Conservation (phyloP, 2,113 vertebrate species). For the Tautogolabrus adspersus region DNA sequence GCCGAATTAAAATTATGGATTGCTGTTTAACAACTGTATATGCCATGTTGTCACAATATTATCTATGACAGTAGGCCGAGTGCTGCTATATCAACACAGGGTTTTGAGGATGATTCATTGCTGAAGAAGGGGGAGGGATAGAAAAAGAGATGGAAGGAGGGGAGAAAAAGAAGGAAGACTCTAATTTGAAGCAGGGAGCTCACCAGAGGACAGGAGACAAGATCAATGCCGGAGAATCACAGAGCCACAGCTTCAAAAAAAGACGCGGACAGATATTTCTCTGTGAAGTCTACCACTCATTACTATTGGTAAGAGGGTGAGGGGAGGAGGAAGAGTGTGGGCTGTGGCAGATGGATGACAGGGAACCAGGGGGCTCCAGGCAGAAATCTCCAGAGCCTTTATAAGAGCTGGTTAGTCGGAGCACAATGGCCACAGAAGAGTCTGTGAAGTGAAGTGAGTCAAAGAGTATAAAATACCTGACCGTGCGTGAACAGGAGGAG, state of each 20-base stretch:
- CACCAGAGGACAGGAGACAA: slow-evolving; percentile 68
- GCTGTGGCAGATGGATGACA: slow-evolving; percentile 75
- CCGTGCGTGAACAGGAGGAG: slow-evolving; percentile 52
- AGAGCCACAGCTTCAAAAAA: slow-evolving; percentile 64
- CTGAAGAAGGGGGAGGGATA: slow-evolving; percentile 16
- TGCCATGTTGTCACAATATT: slow-evolving; percentile 46
- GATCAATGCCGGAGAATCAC: slow-evolving; percentile 74
- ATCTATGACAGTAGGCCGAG: slow-evolving; percentile 25
- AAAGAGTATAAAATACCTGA: slow-evolving; percentile 71
- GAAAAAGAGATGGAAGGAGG: slow-evolving; percentile 10
- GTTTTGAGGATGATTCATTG: slow-evolving; percentile 39
- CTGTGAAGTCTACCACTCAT: slow-evolving; percentile 78
- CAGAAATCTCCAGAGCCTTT: slow-evolving; percentile 70
- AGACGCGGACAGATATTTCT: slow-evolving; percentile 63
- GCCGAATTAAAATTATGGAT: slow-evolving; percentile 61
- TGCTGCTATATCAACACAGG: slow-evolving; percentile 51
- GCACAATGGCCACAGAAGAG: slow-evolving; percentile 69
- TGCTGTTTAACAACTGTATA: slow-evolving; percentile 54
- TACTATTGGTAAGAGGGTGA: slow-evolving; percentile 69
- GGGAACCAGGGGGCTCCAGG: slow-evolving; percentile 61
- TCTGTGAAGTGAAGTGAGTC: slow-evolving; percentile 64
- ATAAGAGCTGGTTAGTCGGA: slow-evolving; percentile 66
- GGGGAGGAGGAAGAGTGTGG: slow-evolving; percentile 46
- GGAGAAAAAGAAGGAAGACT: slow-evolving; percentile 35
- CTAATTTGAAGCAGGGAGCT: slow-evolving; percentile 68